Evolutionary conservation across 2,888 invertebrate species (phyloP).

Genomic region (Diaprepes abbreviatus): DNA sequence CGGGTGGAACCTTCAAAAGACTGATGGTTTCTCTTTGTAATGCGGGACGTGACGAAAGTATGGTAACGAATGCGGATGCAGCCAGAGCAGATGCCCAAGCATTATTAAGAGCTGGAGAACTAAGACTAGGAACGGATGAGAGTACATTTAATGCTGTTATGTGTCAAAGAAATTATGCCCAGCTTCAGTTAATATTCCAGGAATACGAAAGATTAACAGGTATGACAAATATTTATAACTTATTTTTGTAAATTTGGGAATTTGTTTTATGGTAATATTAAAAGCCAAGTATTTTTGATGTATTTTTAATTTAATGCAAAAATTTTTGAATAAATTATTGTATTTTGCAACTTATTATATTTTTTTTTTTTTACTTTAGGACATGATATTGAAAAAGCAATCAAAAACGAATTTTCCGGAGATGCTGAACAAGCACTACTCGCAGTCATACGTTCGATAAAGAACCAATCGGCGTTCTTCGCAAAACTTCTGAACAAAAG

Average conservation of each 20-base stretch:
- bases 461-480: conserved; percentile 86
- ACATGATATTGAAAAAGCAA: conserved; percentile 83
- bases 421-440: conserved; percentile 84
- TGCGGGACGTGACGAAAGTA: conserved; percentile 86
- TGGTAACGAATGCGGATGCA: conserved; percentile 76
- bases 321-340: no score
- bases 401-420: conserved; percentile 88
- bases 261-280: no score
- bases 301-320: no score
- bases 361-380: conserved; percentile 67
- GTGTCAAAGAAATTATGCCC: conserved; percentile 82
- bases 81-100: conserved; percentile 88
- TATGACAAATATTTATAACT: no score
- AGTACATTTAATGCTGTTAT: conserved; percentile 88
- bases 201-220: conserved; percentile 55
- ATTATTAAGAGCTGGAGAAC: conserved; percentile 80
- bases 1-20: no score
- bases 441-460: conserved; percentile 85
- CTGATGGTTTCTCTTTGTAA: conserved; percentile 87
- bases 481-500: conserved; percentile 88
- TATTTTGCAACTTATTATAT: no score
- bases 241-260: no score
- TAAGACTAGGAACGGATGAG: conserved; percentile 85
- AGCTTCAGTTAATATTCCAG: conserved; percentile 70
- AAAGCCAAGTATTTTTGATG: no score